These are phyloP conservation scores for Antheraea yamamai DNA, from an alignment of 2,888 invertebrate species.

Conservation along the genomic window DNA sequence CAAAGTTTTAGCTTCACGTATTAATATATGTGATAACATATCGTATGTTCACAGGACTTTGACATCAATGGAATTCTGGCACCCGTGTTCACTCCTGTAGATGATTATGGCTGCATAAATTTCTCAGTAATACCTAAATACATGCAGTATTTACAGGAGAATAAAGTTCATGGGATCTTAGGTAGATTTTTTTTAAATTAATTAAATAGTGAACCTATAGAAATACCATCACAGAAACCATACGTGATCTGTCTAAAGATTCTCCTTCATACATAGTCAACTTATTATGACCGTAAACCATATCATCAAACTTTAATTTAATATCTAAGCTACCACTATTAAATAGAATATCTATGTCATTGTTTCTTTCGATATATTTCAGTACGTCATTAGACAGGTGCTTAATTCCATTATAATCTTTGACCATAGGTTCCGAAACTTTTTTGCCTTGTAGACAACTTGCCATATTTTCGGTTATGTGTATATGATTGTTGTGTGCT, in stretches of 20 bases:
- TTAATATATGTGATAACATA: too few species aligned
- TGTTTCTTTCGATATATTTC: too few species aligned
- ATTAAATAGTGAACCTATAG: background rate
- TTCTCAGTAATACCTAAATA: conserved; percentile 81
- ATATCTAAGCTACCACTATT: too few species aligned
- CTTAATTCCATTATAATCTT: too few species aligned
- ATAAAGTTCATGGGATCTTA: conserved; percentile 83
- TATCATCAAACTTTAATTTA: too few species aligned
- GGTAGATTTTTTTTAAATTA: conserved; percentile 62
- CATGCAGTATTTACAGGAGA: conserved; percentile 78
- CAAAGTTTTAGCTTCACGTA: too few species aligned
- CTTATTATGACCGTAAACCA: background rate
- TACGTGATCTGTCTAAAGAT: background rate
- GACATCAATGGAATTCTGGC: conserved; percentile 83
- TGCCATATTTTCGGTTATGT: too few species aligned
- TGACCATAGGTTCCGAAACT: too few species aligned
- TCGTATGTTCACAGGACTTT: conserved; percentile 53
- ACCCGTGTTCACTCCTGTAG: conserved; percentile 85
- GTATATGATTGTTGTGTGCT: too few species aligned
- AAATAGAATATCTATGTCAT: too few species aligned
- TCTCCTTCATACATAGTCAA: background rate
- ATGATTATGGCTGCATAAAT: conserved; percentile 69
- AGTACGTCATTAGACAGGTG: too few species aligned
- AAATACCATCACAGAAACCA: background rate
- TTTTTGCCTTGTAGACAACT: too few species aligned